These are phyloP conservation scores for Helarctos malayanus DNA, from an alignment of 2,797 vertebrate genomes.

Conservation along the genomic window DNA sequence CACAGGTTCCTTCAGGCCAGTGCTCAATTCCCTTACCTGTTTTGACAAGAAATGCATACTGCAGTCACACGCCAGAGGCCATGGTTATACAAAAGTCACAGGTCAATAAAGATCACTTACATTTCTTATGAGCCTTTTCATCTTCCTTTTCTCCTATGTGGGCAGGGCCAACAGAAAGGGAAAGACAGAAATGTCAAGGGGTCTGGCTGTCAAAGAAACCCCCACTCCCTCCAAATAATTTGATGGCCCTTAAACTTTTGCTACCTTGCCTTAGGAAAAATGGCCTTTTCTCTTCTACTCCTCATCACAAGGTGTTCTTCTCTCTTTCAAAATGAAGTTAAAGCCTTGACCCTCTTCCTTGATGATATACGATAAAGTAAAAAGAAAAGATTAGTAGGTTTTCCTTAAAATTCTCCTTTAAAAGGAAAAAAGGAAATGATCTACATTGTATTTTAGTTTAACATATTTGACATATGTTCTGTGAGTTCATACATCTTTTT, in stretches of 20 bases:
- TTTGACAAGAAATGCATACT: constrained; percentile 88
- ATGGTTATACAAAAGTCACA: constrained; percentile 88
- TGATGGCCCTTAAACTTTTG: constrained; percentile 79
- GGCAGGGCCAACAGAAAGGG: constrained; percentile 78
- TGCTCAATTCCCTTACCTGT: constrained; percentile 87
- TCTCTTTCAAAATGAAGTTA: constrained; percentile 86
- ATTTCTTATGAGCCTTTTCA: constrained; percentile 87
- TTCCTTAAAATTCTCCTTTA: constrained; percentile 81
- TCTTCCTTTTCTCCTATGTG: constrained; percentile 77
- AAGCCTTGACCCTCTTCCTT: constrained; percentile 84
- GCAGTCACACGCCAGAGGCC: constrained; percentile 85
- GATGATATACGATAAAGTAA: constrained; percentile 71
- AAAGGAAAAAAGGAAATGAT: constrained; percentile 84
- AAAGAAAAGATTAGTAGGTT: constrained; percentile 79
- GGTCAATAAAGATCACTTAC: constrained; percentile 89
- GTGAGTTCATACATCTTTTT: constrained; percentile 85
- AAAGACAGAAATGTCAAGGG: constrained; percentile 87
- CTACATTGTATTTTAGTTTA: constrained; percentile 84
- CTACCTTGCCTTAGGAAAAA: constrained; percentile 88
- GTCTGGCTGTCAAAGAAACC: constrained; percentile 80
- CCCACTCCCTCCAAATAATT: constrained; percentile 60
- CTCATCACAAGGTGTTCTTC: constrained; percentile 78
- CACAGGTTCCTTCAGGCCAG: constrained; percentile 84
- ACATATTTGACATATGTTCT: constrained; percentile 86
- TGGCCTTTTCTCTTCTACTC: constrained; percentile 80